A percentile compares a stretch with the other conserved stretches of the same genome.
phyloP scores from a whole-genome alignment of 2,797 vertebrate genomes.

The Diglossa cyanea region DNA sequence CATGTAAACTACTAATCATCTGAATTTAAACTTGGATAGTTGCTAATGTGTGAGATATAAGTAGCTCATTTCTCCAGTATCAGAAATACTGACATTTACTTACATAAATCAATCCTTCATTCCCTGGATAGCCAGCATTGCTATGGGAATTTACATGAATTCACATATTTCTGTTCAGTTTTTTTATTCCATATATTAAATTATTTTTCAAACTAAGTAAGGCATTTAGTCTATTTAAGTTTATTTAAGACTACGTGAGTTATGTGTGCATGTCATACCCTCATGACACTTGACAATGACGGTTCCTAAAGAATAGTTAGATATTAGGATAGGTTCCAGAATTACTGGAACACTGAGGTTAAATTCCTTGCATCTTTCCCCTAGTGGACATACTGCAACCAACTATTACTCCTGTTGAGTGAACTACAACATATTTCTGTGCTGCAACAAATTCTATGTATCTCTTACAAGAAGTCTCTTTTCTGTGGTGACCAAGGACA shows the following conservation, averaged over 20 bases:
- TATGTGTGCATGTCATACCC: neutral
- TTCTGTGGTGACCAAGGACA: neutral
- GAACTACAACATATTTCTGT: neutral
- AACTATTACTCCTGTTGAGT: neutral
- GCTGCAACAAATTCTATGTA: neutral
- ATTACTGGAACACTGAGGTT: neutral
- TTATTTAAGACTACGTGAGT: neutral
- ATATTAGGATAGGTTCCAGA: neutral
- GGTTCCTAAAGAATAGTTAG: neutral
- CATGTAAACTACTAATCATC: neutral
- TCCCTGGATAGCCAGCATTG: neutral
- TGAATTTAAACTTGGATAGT: neutral
- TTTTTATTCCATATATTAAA: neutral
- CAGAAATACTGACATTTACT: neutral
- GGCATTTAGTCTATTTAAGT: neutral
- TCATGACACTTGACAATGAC: neutral
- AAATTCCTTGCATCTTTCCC: neutral
- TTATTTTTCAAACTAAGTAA: neutral
- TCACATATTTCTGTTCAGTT: neutral
- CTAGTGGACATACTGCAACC: rapidly evolving
- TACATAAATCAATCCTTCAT: neutral
- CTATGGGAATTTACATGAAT: neutral
- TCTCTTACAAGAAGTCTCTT: neutral
- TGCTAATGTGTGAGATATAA: neutral
- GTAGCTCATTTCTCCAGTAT: neutral